Evolutionary conservation across 2,797 vertebrate species (phyloP).

Genomic region (Sardinella longiceps): DNA sequence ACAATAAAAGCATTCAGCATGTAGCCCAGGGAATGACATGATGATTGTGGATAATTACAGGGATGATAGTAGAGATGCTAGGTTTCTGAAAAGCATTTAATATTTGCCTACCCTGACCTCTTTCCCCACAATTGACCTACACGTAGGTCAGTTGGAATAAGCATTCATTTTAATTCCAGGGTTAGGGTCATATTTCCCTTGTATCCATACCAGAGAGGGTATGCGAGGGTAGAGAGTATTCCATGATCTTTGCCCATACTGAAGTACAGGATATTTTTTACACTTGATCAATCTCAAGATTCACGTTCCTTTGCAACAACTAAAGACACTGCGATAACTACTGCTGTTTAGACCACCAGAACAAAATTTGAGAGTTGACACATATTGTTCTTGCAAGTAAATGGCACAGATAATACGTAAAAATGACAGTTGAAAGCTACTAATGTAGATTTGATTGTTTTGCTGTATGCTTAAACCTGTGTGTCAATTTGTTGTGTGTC

Average conservation of each 20-base stretch:
- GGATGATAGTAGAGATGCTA: background rate
- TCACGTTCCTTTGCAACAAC: background rate
- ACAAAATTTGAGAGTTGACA: background rate
- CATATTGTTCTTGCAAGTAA: background rate
- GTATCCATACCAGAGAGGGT: background rate
- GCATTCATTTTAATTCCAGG: background rate
- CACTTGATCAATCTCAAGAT: background rate
- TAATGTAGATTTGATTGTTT: slow-evolving; percentile 20
- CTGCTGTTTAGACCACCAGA: background rate
- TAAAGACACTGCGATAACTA: background rate
- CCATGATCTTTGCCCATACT: no score
- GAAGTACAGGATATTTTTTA: background rate
- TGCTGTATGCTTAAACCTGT: background rate
- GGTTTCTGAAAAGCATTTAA: background rate
- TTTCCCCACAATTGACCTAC: background rate
- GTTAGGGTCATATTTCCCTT: background rate
- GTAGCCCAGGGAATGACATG: background rate
- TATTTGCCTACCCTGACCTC: background rate
- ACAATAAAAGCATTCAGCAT: background rate
- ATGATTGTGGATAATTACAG: background rate
- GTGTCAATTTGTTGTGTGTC: background rate
- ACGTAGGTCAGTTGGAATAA: background rate
- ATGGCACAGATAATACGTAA: background rate
- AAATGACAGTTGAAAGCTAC: background rate
- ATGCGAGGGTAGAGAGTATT: no score